phyloP scores from a whole-genome alignment of 2,113 vertebrate species.

The rat (Rattus norvegicus) region GRCr8 NC_086024.1:138210501-138211000 shows the following conservation, averaged over 20 bases:
- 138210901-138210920: fast-evolving
- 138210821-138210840: not conserved
- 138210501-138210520: constrained; percentile 65
- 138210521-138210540: not conserved
- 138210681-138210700: not conserved
- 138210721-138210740: fast-evolving
- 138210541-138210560: constrained; percentile 46
- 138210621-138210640: constrained; percentile 66
- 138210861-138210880: not conserved
- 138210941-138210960: not conserved
- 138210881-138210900: not conserved
- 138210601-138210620: fast-evolving
- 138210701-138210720: constrained; percentile 30
- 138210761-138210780: not conserved
- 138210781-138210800: fast-evolving
- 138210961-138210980: constrained; percentile 32
- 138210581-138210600: fast-evolving
- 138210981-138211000: not conserved
- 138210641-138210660: not conserved
- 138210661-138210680: not conserved
- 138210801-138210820: not conserved
- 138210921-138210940: too few relatives aligned
- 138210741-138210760: not conserved
- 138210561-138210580: constrained; percentile 71
- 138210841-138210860: not conserved